phyloP scores from a whole-genome alignment of 2,888 invertebrate species.

The Platycnemis pennipes region DNA sequence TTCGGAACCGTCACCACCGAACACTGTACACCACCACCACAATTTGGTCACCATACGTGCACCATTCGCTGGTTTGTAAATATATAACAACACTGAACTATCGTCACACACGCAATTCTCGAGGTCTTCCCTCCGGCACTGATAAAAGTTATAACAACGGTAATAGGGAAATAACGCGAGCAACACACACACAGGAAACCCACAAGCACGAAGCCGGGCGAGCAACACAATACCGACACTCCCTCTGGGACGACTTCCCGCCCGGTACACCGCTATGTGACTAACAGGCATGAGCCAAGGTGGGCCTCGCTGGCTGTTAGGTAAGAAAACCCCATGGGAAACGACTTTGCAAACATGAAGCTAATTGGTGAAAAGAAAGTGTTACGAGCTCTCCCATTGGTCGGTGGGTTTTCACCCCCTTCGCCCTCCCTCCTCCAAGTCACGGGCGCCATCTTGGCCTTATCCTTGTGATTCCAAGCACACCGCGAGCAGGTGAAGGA shows the following conservation, averaged over 20 bases:
- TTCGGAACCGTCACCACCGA: background rate
- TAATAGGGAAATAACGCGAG: background rate
- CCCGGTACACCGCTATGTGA: slow-evolving; percentile 47
- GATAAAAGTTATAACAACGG: background rate
- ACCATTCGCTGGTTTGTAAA: background rate
- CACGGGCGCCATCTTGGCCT: slow-evolving; percentile 59
- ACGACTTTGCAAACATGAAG: slow-evolving; percentile 19
- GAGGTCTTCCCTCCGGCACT: background rate
- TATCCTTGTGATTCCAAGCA: slow-evolving; percentile 59
- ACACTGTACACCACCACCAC: background rate
- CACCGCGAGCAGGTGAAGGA: slow-evolving; percentile 41
- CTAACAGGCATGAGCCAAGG: slow-evolving; percentile 33
- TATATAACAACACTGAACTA: background rate
- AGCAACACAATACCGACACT: background rate
- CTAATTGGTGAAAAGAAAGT: slow-evolving; percentile 36
- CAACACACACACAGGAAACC: background rate
- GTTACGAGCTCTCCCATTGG: slow-evolving; percentile 51
- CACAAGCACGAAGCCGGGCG: background rate
- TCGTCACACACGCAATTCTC: background rate
- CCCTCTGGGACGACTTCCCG: background rate
- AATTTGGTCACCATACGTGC: background rate
- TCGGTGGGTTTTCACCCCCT: background rate
- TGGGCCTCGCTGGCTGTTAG: slow-evolving; percentile 38
- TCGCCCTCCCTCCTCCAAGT: background rate
- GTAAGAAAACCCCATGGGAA: slow-evolving; percentile 11